Base-by-base conservation (phyloP, 2,113 vertebrate species). In the Lethenteron reissneri region DNA sequence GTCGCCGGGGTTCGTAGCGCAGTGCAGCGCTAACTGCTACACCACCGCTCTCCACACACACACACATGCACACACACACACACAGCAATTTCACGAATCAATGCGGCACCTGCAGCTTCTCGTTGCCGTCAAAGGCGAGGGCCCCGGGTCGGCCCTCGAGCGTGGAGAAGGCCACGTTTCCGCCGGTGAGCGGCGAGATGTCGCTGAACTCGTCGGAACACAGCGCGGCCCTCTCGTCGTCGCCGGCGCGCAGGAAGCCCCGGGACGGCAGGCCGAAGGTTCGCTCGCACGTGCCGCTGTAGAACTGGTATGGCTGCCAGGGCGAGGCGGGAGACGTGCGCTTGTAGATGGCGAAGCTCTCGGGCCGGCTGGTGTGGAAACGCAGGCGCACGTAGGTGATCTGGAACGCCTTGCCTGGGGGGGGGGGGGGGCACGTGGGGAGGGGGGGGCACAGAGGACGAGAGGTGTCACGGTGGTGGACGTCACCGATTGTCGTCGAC, bases 161-260 rank as follows among this genome's bases (percentile, higher is more conserved):
- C 10, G 92, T 97, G 72, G 92, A 97, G 79, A 95, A 97, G 60
- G 92, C 92, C 75, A 95, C 90, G 1, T 89, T 95, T 75, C 91
- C 92, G 1, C 91, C 91, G 0, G 84, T 92, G 69, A 97, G 81
- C 0, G 92, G 92, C 11, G 92, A 95, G 81, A 97, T 97, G 80
- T 97, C 91, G 0, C 92, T 97, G 83, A 97, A 97, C 74, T 97
- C 91, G 0, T 89, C 87, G 0, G 86, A 90, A 79, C 91, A 97
- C 72, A 87, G 79, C 56, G 90, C 84, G 10, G 80, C 79, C n/a
- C 80, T 84, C 80, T 97, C 91, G 0, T 92, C 84, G 25, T 87
- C 82, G 64, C 64, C 64, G 25, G 64, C 64, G n/a, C 25, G 64
- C 64, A 68, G 25, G 25, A 10, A 10, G 11, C n/a, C n/a, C n/a